Evolutionary conservation across 1,140 invertebrate species (phyloP).

Genomic region (Saxidomus purpurata): DNA sequence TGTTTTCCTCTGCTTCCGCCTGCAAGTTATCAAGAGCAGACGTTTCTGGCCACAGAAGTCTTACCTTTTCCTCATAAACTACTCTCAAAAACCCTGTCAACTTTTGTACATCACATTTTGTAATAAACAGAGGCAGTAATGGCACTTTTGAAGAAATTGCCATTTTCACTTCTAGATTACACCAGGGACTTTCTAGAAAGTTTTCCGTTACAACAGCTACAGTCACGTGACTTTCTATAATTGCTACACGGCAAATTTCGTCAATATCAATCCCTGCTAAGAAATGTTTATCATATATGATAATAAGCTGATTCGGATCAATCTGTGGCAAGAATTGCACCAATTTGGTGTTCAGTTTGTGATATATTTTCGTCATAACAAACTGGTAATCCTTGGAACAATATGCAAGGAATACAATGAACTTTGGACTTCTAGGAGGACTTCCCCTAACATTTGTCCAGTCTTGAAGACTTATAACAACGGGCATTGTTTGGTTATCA

Average conservation of each 20-base stretch:
- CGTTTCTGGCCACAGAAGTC: neutral
- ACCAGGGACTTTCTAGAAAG: slow-evolving; percentile 1
- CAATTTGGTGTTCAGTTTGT: neutral
- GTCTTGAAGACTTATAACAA: neutral
- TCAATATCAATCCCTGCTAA: slow-evolving; percentile 12
- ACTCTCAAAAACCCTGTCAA: neutral
- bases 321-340: neutral
- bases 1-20: neutral
- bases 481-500: neutral
- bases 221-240: slow-evolving; percentile 9
- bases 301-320: neutral
- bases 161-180: slow-evolving; percentile 1
- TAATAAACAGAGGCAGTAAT: neutral
- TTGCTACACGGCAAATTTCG: neutral
- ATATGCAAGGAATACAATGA: slow-evolving; percentile 12
- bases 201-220: slow-evolving; percentile 7
- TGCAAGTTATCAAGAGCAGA: neutral
- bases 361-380: neutral
- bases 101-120: neutral
- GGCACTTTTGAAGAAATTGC: neutral
- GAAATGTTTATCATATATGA: slow-evolving; percentile 2
- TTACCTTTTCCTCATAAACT: neutral
- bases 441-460: neutral
- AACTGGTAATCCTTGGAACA: neutral
- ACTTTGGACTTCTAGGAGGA: neutral